Base-by-base conservation (phyloP, 2,113 vertebrate species). In the Menura novaehollandiae region DNA sequence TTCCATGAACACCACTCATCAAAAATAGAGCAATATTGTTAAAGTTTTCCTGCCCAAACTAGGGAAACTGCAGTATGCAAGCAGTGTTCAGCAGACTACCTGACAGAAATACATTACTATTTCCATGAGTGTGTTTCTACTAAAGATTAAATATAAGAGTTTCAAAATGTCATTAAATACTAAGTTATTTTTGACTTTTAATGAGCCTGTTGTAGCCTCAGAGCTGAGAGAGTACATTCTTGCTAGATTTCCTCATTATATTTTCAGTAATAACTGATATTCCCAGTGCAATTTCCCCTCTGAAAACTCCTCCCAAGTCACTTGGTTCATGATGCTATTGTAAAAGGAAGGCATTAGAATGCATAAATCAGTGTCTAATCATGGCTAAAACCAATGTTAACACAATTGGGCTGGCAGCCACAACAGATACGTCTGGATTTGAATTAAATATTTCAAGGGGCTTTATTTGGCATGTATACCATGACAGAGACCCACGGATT, bases 271-370 rank as follows among this genome's bases (percentile, higher is more conserved):
- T 94, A 95, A 82, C 74, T 79, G 69, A 87, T 89, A 95, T 73
- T 94, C 71, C 69, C 53, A 22, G 30, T 76, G 74, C 55, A 91
- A 85, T 85, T 94, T 85, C 15, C 28, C n/a, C 21, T 49, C 85
- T 76, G 72, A 78, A 91, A 95, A 73, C 89, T 95, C 78, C 81
- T 96, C 91, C 91, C 83, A 91, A 88, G 85, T 95, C 94, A 63
- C 85, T 94, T 71, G 83, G 88, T 95, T 95, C 88, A 71, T 51
- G 88, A 80, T 77, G 53, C 53, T 90, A 32, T 85, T 90, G 69
- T 43, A 86, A 92, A 88, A 97, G 59, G 39, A 73, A 89, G 51
- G 41, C 79, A 74, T 64, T 76, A 73, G 71, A 79, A 76, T 62
- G 55, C 1, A 0, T 93, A 93, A 95, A 96, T 94, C 71, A 71